Base-by-base conservation (phyloP, 2,113 vertebrate genomes). In the Sorex fumeus region DNA sequence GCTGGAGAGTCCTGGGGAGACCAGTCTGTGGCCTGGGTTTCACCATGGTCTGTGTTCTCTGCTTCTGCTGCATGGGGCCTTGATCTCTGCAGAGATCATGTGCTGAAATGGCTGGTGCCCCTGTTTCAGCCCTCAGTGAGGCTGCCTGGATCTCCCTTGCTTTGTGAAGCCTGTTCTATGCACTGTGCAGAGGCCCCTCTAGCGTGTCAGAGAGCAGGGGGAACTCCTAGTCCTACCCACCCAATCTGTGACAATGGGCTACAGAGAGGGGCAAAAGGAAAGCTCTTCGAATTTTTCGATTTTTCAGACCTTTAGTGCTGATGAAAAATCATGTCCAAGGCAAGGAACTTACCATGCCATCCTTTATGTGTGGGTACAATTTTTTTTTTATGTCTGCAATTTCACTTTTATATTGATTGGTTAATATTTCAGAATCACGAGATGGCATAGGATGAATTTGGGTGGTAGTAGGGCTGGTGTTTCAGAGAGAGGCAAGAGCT, bases 361-460 rank as follows among this genome's bases (percentile, higher is more conserved):
- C 45, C 47, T 21, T 64, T 62, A n/a, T 75, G 47, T 84, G 19
- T 57, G 28, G 69, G 30, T 30, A 70, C 27, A 66, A 21, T 19
- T 16, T n/a, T 67, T 88, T 77, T 3, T 40, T 3, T 81, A 43
- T 8, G n/a, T 64, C 30, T 74, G 13, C n/a, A 19, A 9, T 81
- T 74, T 93, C 10, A 66, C 40, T 47, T 87, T 84, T 78, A 28
- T 66, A 71, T n/a, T 84, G 70, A 32, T 32, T 83, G 72, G 25
- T 13, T 76, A 83, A 30, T 79, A 30, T 57, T 87, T 84, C 10
- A 71, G 23, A 66, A 57, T 77, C 23, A 40, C 15, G n/a, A 53
- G 43, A 30, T 50, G 25, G 1, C 15, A 3, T 28, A 25, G 76
- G 69, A 25, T 19, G 30, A 0, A n/a, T 57, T 80, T 12, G 12